Evolutionary conservation across 2,888 invertebrate genomes (phyloP).

Genomic region (Agelastica alni): DNA sequence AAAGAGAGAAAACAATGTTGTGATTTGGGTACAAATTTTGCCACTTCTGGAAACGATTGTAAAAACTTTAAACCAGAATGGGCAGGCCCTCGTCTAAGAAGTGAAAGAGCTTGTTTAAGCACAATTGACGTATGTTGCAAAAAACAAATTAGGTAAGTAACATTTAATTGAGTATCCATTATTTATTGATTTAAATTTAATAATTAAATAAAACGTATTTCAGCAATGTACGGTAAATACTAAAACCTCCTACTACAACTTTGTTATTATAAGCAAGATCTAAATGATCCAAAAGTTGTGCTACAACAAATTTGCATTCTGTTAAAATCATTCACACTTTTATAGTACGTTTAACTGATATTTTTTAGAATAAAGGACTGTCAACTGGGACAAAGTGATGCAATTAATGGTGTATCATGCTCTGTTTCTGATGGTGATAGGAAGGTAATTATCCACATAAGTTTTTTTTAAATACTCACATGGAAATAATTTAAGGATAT

Average conservation of each 20-base stretch:
- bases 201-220: no score
- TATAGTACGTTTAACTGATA: neutral
- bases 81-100: constrained; percentile 60
- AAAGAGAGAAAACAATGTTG: constrained; percentile 52
- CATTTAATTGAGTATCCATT: no score
- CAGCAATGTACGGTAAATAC: no score
- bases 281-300: no score
- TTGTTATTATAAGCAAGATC: no score
- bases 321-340: no score
- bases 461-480: no score
- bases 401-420: constrained; percentile 52
- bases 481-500: no score
- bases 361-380: constrained; percentile 59
- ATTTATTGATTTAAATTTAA: no score
- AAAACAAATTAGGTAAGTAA: constrained; percentile 56
- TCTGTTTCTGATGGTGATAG: constrained; percentile 32
- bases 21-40: constrained; percentile 50
- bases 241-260: no score
- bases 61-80: constrained; percentile 55
- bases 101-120: constrained; percentile 66
- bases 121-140: constrained; percentile 69
- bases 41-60: constrained; percentile 49
- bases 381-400: constrained; percentile 59
- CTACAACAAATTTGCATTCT: no score
- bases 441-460: constrained; percentile 40